Base-by-base conservation (phyloP, 1,140 invertebrate species). In the Aphis craccivora region DNA sequence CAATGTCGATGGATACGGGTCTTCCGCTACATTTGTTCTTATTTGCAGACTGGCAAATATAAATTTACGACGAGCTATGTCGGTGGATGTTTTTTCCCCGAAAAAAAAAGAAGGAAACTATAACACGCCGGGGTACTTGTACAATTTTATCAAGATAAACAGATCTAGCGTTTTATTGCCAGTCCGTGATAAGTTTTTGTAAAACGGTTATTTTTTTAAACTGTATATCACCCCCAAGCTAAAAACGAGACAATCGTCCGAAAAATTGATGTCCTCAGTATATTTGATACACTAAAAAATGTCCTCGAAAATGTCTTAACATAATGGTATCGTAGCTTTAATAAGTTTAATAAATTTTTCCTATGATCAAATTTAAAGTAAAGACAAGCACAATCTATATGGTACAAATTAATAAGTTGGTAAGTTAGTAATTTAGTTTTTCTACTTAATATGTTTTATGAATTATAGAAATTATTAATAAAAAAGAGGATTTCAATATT, bases 111-210 rank as follows among this genome's bases (percentile, higher is more conserved):
- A 35, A 81, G 48, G 43, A 76, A 91, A 81, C 51, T 51, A 81
- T 37, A 92, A 92, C 67, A 93, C 91, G 90, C 51, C 91, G 91
- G 37, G 81, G 81, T 51, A 93, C 91, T 93, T 93, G 91, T 86
- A 86, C 91, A 93, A 93, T 93, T 93, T 93, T 93, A 93, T 93
- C 91, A 93, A 93, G 91, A 93, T 93, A 93, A 93, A 93, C 91
- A 93, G 91, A 93, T 93, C 91, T 93, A 93, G 81, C 91, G 76
- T 93, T 93, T 93, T 93, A 93, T 93, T 93, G 91, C 91, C 81
- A 25, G 91, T 93, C 91, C 91, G 91, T 93, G 91, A 93, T 93
- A 93, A 93, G 91, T 93, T 93, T 93, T 86, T 84, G 91, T 93
- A 93, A 93, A 93, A 93, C 81, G 91, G 40, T 83, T 83, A 83